Conservation (phyloP, 2,888 invertebrate species). For the Drosophila algonquin region DNA sequence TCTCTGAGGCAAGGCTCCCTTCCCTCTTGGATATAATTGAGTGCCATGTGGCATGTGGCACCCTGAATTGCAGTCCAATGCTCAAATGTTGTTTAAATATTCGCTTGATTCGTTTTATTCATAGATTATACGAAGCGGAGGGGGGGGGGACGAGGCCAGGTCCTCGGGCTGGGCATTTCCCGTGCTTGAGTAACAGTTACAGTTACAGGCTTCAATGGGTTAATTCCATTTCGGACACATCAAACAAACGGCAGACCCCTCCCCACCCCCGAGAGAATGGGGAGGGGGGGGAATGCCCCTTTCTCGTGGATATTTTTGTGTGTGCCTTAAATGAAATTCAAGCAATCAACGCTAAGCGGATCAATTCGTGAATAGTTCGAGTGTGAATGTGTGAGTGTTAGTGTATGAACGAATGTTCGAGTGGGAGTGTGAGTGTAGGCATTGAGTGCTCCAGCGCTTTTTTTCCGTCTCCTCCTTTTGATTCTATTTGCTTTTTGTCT, state of each 20-base stretch:
- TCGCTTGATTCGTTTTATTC: slow-evolving; percentile 1
- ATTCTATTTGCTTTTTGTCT: slow-evolving; percentile 9
- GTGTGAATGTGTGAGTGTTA: slow-evolving; percentile 47
- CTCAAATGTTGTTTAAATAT: background rate
- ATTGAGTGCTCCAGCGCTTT: slow-evolving; percentile 38
- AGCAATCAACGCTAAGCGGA: slow-evolving; percentile 76
- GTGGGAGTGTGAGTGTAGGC: slow-evolving; percentile 1
- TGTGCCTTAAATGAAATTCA: slow-evolving; percentile 58
- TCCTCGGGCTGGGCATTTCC: no score
- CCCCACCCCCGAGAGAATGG: slow-evolving; percentile 3
- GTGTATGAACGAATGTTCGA: background rate
- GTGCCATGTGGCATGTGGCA: slow-evolving; percentile 34
- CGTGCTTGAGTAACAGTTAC: slow-evolving; percentile 13
- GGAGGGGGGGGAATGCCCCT: background rate
- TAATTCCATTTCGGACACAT: slow-evolving; percentile 45
- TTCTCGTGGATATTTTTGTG: slow-evolving; percentile 21
- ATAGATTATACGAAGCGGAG: background rate
- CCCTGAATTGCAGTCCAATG: slow-evolving; percentile 19
- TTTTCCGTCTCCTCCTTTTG: slow-evolving; percentile 10
- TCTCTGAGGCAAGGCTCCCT: background rate
- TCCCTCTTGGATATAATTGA: slow-evolving; percentile 30
- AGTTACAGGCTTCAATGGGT: slow-evolving; percentile 35
- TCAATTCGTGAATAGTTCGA: slow-evolving; percentile 61
- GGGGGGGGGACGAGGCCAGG: no score
- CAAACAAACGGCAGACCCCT: slow-evolving; percentile 44